These are phyloP conservation scores for Engraulis encrasicolus DNA, from an alignment of 2,113 vertebrate genomes.

Conservation along the genomic window DNA sequence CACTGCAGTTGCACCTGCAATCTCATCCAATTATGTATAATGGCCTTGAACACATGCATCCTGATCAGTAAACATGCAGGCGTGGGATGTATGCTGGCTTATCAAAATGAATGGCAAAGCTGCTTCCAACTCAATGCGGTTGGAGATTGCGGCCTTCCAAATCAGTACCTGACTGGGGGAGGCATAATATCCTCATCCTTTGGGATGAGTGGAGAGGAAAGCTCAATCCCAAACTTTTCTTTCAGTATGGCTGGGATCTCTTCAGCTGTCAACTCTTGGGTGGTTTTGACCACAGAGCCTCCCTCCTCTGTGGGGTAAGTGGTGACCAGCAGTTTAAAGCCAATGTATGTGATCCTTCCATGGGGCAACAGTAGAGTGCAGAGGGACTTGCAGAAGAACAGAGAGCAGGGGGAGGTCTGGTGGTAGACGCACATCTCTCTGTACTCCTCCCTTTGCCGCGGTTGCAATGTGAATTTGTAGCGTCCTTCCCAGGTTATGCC, in stretches of 20 bases:
- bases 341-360: conserved; percentile 70
- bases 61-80: no score
- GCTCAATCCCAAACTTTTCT: conserved; percentile 69
- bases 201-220: conserved; percentile 60
- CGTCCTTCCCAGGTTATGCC: conserved; percentile 52
- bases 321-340: conserved; percentile 62
- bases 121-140: no score
- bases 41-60: no score
- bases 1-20: no score
- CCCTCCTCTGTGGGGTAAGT: conserved; percentile 46
- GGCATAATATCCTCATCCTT: conserved; percentile 69
- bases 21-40: no score
- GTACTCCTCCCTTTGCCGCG: conserved; percentile 67
- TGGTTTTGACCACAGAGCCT: conserved; percentile 39
- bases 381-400: conserved; percentile 76
- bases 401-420: conserved; percentile 70
- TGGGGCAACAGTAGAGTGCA: conserved; percentile 65
- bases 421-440: conserved; percentile 74
- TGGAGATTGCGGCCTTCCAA: no score
- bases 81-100: no score
- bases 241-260: conserved; percentile 68
- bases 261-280: conserved; percentile 63
- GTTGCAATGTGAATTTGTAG: conserved; percentile 75
- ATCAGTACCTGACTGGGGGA: conserved; percentile 61
- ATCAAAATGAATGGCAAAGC: no score